Base-by-base conservation (phyloP, 1,140 invertebrate genomes). In the Mya arenaria region DNA sequence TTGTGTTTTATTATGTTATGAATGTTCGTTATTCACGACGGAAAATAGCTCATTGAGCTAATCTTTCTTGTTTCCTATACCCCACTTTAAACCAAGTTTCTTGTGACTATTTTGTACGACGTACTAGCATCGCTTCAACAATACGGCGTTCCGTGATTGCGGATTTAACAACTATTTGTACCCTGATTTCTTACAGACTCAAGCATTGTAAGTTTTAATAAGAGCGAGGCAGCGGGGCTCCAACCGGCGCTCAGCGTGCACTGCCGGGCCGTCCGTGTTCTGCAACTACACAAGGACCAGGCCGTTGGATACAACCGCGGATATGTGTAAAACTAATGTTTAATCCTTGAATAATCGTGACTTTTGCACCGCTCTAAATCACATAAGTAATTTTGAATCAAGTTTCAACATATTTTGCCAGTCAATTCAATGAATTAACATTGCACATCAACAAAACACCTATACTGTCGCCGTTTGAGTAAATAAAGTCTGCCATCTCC, bases 241-340 rank as follows among this genome's bases (percentile, higher is more conserved):
- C 55, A 65, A 55, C 86, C 86, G 17, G 81, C 82, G 8, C 72
- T 84, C 0, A 65, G 75, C 30, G 83, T 84, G 75, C 41, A 74
- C 34, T 74, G 80, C 1, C 44, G 41, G 4, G 85, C 85, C 1
- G 65, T 48, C 17, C 71, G 84, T 23, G 68, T 88, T 1, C 86
- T 86, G 69, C 10, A 32, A 36, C 48, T 86, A 34, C 52, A 28
- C 0, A 28, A 72, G 17, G 85, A 85, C 1, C 60, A 55, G 15
- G 25, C 58, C 13, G 77, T 88, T 28, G 86, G 86, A n/a, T 88
- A 88, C 69, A 71, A 52, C 8, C 19, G 48, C 19, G 48, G 48
- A 2, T 52, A 52, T 23, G 25, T 23, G 48, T 52, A n/a, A n/a
- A n/a, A n/a, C n/a, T n/a, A n/a, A n/a, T n/a, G n/a, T n/a, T n/a